phyloP scores from a whole-genome alignment of 2,797 vertebrate species.

The Remorina albescens region DNA sequence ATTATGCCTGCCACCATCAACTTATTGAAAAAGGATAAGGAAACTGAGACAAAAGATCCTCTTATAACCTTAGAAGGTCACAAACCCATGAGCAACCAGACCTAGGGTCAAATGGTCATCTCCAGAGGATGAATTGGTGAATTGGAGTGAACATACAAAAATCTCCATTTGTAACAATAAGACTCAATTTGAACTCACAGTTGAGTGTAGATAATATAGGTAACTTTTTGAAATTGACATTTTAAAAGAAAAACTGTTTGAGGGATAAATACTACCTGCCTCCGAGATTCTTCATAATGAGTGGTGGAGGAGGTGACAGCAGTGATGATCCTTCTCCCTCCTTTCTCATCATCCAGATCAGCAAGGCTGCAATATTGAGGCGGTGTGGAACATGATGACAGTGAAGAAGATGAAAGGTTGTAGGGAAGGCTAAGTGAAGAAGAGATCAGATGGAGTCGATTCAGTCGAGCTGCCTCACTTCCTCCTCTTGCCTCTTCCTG shows the following conservation, averaged over 20 bases:
- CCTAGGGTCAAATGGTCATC: too few relatives aligned
- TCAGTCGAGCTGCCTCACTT: conserved; percentile 60
- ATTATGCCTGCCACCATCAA: too few relatives aligned
- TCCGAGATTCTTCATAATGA: conserved; percentile 48
- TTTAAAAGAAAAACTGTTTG: background rate
- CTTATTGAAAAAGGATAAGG: too few relatives aligned
- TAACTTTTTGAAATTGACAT: too few relatives aligned
- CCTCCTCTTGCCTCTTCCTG: conserved; percentile 52
- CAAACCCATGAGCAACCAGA: too few relatives aligned
- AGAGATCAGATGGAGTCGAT: conserved; percentile 78
- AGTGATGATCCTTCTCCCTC: conserved; percentile 24
- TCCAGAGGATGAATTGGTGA: too few relatives aligned
- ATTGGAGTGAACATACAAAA: too few relatives aligned
- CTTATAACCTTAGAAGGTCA: too few relatives aligned
- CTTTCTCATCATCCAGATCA: conserved; percentile 36
- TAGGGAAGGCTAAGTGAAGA: conserved; percentile 76
- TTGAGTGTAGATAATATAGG: too few relatives aligned
- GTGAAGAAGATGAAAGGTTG: conserved; percentile 68
- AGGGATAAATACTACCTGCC: conserved; percentile 52
- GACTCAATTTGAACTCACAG: too few relatives aligned
- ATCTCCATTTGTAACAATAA: too few relatives aligned
- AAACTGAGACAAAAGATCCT: too few relatives aligned
- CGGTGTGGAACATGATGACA: conserved; percentile 71
- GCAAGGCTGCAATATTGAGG: conserved; percentile 63
- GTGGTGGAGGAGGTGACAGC: background rate